Evolutionary conservation across 2,113 vertebrate genomes (phyloP).

Genomic region (Cyanistes caeruleus): DNA sequence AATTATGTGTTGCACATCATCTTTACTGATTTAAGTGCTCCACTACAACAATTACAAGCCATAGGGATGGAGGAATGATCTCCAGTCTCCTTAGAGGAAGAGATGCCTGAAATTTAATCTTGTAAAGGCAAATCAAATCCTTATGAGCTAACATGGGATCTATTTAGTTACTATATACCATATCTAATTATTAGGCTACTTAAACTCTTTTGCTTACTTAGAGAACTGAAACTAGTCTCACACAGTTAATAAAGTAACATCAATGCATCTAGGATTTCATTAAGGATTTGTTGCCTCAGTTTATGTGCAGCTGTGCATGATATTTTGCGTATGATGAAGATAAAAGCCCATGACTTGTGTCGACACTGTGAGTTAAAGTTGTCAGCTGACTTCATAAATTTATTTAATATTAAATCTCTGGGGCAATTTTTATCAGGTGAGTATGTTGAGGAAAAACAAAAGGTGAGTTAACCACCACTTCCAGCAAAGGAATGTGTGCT

Average conservation of each 20-base stretch:
- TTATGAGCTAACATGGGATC: neutral
- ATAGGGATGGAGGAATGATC: neutral
- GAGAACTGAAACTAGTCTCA: neutral
- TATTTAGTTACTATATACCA: neutral
- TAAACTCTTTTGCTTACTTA: neutral
- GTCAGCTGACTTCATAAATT: neutral
- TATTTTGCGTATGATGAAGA: neutral
- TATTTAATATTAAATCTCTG: neutral
- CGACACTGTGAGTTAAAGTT: neutral
- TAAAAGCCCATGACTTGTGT: neutral
- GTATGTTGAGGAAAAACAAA: neutral
- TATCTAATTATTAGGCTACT: neutral
- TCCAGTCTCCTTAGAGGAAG: neutral
- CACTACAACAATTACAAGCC: neutral
- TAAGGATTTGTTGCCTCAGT: neutral
- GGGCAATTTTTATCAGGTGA: neutral
- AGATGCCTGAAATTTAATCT: neutral
- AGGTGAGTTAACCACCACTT: slow-evolving; percentile 8
- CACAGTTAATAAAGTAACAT: neutral
- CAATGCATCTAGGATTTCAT: neutral
- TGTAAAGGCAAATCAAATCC: neutral
- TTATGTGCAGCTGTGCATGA: neutral
- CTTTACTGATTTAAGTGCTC: neutral
- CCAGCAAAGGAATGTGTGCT: neutral
- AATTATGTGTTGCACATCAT: fast-evolving